These are phyloP conservation scores for Drepanosiphum platanoidis DNA, from an alignment of 2,888 invertebrate species.

Conservation along the genomic window DNA sequence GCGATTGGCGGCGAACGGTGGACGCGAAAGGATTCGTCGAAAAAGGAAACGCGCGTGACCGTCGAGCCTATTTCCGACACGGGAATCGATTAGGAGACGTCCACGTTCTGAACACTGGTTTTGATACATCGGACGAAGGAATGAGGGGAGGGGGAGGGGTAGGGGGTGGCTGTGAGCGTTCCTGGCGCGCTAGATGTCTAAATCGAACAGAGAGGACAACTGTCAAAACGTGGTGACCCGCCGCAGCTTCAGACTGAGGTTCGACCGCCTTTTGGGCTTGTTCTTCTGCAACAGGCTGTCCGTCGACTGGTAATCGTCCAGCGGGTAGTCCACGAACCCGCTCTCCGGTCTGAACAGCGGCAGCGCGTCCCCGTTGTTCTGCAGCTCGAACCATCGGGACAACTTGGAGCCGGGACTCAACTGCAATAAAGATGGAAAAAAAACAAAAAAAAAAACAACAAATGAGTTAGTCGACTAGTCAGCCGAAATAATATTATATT, in stretches of 20 bases:
- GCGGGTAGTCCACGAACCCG: slow-evolving; percentile 78
- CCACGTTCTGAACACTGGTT: slow-evolving; percentile 15
- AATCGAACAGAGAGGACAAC: slow-evolving; percentile 37
- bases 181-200: slow-evolving; percentile 2
- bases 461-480: too few relatives aligned
- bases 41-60: too few relatives aligned
- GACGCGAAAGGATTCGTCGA: too few relatives aligned
- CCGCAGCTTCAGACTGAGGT: slow-evolving; percentile 75
- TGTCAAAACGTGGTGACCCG: slow-evolving; percentile 78
- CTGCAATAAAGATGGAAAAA: slow-evolving; percentile 68
- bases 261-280: slow-evolving; percentile 76
- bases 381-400: slow-evolving; percentile 82
- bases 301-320: slow-evolving; percentile 61
- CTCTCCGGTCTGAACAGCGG: slow-evolving; percentile 77
- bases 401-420: slow-evolving; percentile 81
- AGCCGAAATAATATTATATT: too few relatives aligned
- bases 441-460: slow-evolving; percentile 10
- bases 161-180: neutral
- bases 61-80: too few relatives aligned
- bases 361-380: slow-evolving; percentile 67
- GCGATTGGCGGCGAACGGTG: too few relatives aligned
- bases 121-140: neutral
- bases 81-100: neutral
- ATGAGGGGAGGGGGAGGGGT: neutral
- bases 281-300: slow-evolving; percentile 72